Conservation (phyloP, 1,140 invertebrate genomes). For the Cydia amplana region DNA sequence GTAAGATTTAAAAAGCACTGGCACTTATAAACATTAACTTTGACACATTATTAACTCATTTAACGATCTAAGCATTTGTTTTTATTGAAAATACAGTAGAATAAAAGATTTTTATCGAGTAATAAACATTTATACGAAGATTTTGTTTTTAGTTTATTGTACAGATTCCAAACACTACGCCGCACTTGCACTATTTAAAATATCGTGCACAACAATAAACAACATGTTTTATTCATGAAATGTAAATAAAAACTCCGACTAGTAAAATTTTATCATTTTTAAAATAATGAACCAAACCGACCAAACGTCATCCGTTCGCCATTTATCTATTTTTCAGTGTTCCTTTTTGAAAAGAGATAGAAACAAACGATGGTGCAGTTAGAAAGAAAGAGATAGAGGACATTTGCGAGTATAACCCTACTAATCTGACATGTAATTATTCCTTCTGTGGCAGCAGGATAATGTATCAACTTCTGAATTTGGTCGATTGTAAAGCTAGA, state of each 20-base stretch:
- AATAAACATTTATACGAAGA: conserved; percentile 1
- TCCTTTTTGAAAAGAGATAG: conserved; percentile 46
- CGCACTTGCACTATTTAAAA: conserved; percentile 33
- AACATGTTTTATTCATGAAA: conserved; percentile 67
- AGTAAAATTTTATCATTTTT: conserved; percentile 54
- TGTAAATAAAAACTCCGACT: conserved; percentile 44
- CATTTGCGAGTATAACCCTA: conserved; percentile 44
- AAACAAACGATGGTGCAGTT: conserved; percentile 23
- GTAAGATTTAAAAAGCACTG: neutral
- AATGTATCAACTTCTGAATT: conserved; percentile 42
- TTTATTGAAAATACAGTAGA: conserved; percentile 1
- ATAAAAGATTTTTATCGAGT: neutral
- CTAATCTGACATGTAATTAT: conserved; percentile 44
- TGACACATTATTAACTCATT: conserved; percentile 9
- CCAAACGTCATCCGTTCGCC: conserved; percentile 68
- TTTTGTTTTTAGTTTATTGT: conserved; percentile 4
- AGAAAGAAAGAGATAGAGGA: conserved; percentile 46
- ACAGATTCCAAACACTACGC: conserved; percentile 35
- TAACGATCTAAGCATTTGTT: neutral
- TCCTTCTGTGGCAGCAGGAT: conserved; percentile 22
- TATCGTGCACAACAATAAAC: conserved; percentile 35
- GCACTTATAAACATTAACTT: neutral
- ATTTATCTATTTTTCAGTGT: conserved; percentile 54
- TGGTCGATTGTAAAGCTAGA: conserved; percentile 43
- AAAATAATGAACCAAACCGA: conserved; percentile 55